These are phyloP conservation scores for Ypsolopha scabrella DNA, from an alignment of 2,888 invertebrate species.

Conservation along the genomic window DNA sequence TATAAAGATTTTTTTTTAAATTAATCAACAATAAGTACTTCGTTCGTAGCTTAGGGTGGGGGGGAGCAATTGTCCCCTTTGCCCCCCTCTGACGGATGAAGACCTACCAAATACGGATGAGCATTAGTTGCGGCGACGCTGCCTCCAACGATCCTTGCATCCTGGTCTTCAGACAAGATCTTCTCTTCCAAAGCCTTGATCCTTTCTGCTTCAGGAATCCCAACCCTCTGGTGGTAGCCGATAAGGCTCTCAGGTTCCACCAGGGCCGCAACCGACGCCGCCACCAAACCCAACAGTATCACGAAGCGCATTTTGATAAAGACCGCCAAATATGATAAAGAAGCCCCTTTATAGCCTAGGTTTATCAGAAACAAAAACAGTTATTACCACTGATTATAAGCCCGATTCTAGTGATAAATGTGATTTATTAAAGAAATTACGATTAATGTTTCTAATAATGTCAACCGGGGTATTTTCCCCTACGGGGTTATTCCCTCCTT, in stretches of 20 bases:
- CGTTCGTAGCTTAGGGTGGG: no score
- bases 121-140: constrained; percentile 21
- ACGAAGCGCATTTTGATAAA: constrained; percentile 19
- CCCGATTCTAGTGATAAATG: no score
- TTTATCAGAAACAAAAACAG: not conserved
- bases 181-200: constrained; percentile 30
- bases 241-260: constrained; percentile 13
- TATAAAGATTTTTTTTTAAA: no score
- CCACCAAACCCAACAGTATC: constrained; percentile 13
- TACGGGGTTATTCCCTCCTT: no score
- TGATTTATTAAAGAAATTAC: no score
- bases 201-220: constrained; percentile 34
- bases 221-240: constrained; percentile 32
- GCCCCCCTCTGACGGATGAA: no score
- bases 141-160: constrained; percentile 34
- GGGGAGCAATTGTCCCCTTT: no score
- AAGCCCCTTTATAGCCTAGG: not conserved
- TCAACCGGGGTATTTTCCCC: no score
- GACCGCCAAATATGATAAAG: not conserved
- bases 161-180: constrained; percentile 1
- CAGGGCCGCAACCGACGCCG: constrained; percentile 16
- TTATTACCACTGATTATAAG: not conserved
- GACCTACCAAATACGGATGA: constrained; percentile 24
- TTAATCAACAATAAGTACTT: no score
- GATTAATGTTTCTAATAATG: no score